Percentiles rank a stretch among this genome's conserved stretches.
phyloP scores from a whole-genome alignment of 1,140 invertebrate genomes.

The Drosophila trapezifrons region DNA sequence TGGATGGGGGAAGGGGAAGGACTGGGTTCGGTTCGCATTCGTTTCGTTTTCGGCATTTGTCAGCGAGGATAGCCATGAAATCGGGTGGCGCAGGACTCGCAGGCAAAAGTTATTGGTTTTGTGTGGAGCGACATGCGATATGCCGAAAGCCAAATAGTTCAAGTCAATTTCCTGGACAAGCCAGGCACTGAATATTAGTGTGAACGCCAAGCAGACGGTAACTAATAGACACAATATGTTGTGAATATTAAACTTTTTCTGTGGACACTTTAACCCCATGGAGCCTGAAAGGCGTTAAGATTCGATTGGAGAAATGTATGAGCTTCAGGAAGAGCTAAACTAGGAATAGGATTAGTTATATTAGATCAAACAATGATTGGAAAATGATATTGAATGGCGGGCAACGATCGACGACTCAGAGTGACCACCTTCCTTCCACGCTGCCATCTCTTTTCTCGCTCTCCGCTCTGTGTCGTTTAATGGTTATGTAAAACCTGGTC shows the following conservation, averaged over 20 bases:
- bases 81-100: constrained; percentile 6
- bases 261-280: too few relatives aligned
- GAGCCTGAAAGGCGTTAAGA: too few relatives aligned
- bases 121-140: constrained; percentile 46
- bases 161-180: constrained; percentile 57
- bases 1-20: background rate
- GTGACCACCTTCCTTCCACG: too few relatives aligned
- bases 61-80: constrained; percentile 35
- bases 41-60: constrained; percentile 43
- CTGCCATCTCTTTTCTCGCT: too few relatives aligned
- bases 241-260: background rate
- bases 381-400: too few relatives aligned
- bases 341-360: too few relatives aligned
- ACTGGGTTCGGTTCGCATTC: too few relatives aligned
- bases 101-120: constrained; percentile 49
- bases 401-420: too few relatives aligned
- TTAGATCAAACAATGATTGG: too few relatives aligned
- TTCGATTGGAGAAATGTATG: background rate
- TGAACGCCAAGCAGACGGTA: constrained; percentile 6
- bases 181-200: constrained; percentile 13
- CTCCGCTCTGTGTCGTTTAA: too few relatives aligned
- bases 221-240: constrained; percentile 8
- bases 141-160: constrained; percentile 53
- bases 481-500: too few relatives aligned
- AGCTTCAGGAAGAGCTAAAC: too few relatives aligned